These are phyloP conservation scores for Lordiphosa collinella DNA, from an alignment of 1,140 invertebrate genomes.

Conservation along the genomic window DNA sequence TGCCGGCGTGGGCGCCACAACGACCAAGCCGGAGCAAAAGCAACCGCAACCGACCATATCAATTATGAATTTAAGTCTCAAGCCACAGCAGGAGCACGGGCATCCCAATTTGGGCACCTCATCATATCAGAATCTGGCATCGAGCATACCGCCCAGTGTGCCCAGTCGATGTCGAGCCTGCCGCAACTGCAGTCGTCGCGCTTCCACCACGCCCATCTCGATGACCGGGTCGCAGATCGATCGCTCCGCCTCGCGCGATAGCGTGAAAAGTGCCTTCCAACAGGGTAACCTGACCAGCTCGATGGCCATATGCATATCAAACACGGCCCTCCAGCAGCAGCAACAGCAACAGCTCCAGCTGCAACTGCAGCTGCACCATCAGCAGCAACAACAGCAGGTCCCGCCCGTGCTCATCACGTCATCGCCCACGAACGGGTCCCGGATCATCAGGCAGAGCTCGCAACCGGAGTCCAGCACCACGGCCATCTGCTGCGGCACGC, in stretches of 20 bases:
- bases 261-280: constrained; percentile 84
- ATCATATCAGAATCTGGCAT: constrained; percentile 82
- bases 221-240: constrained; percentile 83
- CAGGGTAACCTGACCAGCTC: constrained; percentile 69
- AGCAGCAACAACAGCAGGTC: constrained; percentile 76
- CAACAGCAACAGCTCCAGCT: constrained; percentile 36
- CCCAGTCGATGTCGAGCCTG: constrained; percentile 82
- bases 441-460: constrained; percentile 93
- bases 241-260: constrained; percentile 87
- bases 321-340: constrained; percentile 49
- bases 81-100: constrained; percentile 38
- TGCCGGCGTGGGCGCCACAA: constrained; percentile 14
- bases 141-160: constrained; percentile 80
- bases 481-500: constrained; percentile 83
- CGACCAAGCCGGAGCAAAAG: constrained; percentile 37
- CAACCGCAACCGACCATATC: constrained; percentile 76
- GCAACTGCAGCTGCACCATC: constrained; percentile 28
- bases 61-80: constrained; percentile 71
- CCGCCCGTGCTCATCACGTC: constrained; percentile 86
- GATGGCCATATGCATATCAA: constrained; percentile 68
- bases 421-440: constrained; percentile 83
- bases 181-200: constrained; percentile 86
- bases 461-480: constrained; percentile 89
- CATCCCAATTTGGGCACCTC: constrained; percentile 73
- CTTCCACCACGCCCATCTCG: constrained; percentile 88